phyloP scores from a whole-genome alignment of 2,113 vertebrate genomes.

The Empidonax traillii region DNA sequence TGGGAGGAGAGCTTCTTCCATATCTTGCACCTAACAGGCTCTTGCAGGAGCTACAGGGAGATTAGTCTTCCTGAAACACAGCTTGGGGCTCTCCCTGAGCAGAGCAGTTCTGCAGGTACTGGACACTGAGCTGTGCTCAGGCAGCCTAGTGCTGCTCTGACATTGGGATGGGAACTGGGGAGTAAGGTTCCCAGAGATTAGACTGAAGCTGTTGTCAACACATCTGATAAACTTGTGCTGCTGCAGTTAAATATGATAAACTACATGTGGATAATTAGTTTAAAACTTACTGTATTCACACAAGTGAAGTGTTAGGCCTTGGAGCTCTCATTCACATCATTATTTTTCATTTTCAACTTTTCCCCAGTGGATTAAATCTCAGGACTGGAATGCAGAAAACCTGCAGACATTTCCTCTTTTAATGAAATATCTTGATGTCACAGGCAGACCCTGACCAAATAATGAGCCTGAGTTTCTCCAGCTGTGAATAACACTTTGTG shows the following conservation, averaged over 20 bases:
- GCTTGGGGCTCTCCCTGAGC: background rate
- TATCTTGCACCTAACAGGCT: background rate
- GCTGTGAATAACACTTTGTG: background rate
- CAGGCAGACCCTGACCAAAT: background rate
- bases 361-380: background rate
- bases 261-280: background rate
- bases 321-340: background rate
- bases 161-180: accelerated
- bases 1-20: background rate
- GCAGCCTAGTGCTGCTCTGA: background rate
- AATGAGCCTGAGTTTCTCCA: background rate
- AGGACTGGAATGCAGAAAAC: background rate
- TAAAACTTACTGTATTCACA: background rate
- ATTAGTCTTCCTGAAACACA: background rate
- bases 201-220: background rate
- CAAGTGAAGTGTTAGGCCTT: background rate
- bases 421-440: background rate
- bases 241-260: background rate
- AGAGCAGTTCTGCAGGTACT: background rate
- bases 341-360: background rate
- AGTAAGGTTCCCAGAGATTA: background rate
- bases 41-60: background rate
- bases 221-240: background rate
- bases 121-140: background rate
- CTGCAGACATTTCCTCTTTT: background rate